These are phyloP conservation scores for Tetraodon nigroviridis DNA, from an alignment of 2,113 vertebrate genomes.

Conservation along the genomic window DNA sequence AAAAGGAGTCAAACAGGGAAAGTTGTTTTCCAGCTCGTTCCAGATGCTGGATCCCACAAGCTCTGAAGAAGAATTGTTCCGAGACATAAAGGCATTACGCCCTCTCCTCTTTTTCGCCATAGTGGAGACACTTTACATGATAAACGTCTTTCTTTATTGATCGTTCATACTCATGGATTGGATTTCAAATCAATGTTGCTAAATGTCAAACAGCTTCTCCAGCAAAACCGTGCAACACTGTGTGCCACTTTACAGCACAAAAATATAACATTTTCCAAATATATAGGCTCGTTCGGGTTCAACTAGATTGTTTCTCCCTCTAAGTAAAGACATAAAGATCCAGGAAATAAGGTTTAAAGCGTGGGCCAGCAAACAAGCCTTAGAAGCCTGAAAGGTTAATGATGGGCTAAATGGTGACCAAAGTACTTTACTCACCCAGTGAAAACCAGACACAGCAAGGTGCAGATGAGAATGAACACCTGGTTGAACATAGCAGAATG, in stretches of 20 bases:
- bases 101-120: not conserved
- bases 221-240: too few relatives aligned
- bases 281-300: too few relatives aligned
- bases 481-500: conserved; percentile 99
- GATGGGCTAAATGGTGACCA: not conserved
- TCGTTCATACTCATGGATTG: not conserved
- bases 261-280: too few relatives aligned
- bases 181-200: conserved; percentile 20
- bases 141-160: not conserved
- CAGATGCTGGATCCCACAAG: conserved; percentile 94
- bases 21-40: conserved; percentile 90
- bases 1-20: conserved; percentile 89
- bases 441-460: conserved; percentile 95
- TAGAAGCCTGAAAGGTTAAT: not conserved
- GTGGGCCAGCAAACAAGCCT: too few relatives aligned
- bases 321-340: too few relatives aligned
- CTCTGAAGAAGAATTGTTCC: conserved; percentile 47
- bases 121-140: not conserved
- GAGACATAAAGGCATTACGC: not conserved
- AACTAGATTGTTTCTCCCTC: too few relatives aligned
- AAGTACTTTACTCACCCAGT: conserved; percentile 81
- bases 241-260: too few relatives aligned
- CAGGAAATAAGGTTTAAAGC: too few relatives aligned
- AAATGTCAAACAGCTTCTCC: conserved; percentile 14
- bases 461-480: conserved; percentile 96